Conservation (phyloP, 2,888 invertebrate genomes). For the Laothoe populi region DNA sequence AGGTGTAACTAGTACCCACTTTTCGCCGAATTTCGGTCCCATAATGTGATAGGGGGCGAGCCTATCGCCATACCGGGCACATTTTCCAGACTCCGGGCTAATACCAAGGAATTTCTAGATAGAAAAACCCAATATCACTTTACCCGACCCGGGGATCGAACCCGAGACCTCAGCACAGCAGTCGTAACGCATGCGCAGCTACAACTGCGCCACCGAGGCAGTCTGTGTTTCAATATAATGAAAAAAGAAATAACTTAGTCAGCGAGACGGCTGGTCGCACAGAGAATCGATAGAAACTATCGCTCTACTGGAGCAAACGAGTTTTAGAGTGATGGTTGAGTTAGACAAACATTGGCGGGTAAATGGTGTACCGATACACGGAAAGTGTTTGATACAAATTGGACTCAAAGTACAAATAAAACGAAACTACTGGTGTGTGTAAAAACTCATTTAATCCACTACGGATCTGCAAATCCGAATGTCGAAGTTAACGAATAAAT, state of each 20-base stretch:
- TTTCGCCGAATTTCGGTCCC: too few species aligned
- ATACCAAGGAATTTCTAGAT: too few species aligned
- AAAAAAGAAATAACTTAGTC: neutral
- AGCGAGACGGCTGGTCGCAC: neutral
- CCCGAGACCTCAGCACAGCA: too few species aligned
- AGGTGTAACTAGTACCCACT: too few species aligned
- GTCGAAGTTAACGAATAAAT: conserved; percentile 16
- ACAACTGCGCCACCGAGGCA: too few species aligned
- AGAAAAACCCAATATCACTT: too few species aligned
- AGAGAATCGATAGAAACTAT: conserved; percentile 7
- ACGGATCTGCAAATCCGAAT: conserved; percentile 3
- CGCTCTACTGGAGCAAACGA: neutral
- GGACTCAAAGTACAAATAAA: conserved; percentile 19
- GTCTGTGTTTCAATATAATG: neutral
- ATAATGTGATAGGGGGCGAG: too few species aligned
- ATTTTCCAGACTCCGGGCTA: too few species aligned
- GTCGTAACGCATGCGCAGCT: too few species aligned
- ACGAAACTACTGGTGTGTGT: neutral
- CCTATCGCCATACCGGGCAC: too few species aligned
- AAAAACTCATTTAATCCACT: conserved; percentile 5
- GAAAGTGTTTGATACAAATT: conserved; percentile 17
- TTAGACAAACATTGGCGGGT: conserved; percentile 12
- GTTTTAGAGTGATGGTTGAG: conserved; percentile 7
- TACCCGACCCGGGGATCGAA: too few species aligned
- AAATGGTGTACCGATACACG: conserved; percentile 12